Evolutionary conservation across 2,113 vertebrate genomes (phyloP).

Genomic region (Leuciscus idus): DNA sequence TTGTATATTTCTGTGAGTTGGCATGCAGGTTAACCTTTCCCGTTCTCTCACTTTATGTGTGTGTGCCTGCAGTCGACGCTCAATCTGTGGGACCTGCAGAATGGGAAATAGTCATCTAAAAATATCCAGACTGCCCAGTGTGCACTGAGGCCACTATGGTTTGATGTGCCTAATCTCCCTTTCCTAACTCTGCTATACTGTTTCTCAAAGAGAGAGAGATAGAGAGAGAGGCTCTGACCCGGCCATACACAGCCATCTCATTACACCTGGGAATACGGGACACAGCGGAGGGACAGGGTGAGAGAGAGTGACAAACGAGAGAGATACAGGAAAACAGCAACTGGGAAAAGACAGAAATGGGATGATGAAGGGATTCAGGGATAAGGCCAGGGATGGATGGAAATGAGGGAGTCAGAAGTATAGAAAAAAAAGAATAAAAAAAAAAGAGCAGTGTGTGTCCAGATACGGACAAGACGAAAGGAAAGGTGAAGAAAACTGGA

Average conservation of each 20-base stretch:
- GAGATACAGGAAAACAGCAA: slow-evolving; percentile 33
- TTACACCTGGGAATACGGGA: slow-evolving; percentile 47
- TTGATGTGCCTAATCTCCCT: slow-evolving; percentile 60
- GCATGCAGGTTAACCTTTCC: slow-evolving; percentile 34
- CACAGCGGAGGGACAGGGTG: slow-evolving; percentile 10
- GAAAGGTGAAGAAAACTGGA: slow-evolving; percentile 46
- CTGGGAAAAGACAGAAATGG: slow-evolving; percentile 39
- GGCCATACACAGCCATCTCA: slow-evolving; percentile 43
- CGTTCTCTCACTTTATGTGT: slow-evolving; percentile 15
- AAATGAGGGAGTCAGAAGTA: slow-evolving; percentile 26
- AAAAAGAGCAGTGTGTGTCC: slow-evolving; percentile 8
- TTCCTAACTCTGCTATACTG: slow-evolving; percentile 42
- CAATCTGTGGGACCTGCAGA: slow-evolving; percentile 39
- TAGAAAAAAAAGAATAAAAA: neutral
- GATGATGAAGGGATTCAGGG: slow-evolving; percentile 43
- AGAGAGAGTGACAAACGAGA: slow-evolving; percentile 34
- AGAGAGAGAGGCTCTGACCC: slow-evolving; percentile 46
- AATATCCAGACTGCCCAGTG: slow-evolving; percentile 56
- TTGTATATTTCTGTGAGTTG: slow-evolving; percentile 27
- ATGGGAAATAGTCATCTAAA: slow-evolving; percentile 56
- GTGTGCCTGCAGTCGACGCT: neutral
- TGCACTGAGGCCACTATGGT: slow-evolving; percentile 48
- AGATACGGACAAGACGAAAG: neutral
- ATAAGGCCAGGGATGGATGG: slow-evolving; percentile 41
- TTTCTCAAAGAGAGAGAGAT: slow-evolving; percentile 51